Base-by-base conservation (phyloP, 2,113 vertebrate species). In the Phyllopteryx taeniolatus region DNA sequence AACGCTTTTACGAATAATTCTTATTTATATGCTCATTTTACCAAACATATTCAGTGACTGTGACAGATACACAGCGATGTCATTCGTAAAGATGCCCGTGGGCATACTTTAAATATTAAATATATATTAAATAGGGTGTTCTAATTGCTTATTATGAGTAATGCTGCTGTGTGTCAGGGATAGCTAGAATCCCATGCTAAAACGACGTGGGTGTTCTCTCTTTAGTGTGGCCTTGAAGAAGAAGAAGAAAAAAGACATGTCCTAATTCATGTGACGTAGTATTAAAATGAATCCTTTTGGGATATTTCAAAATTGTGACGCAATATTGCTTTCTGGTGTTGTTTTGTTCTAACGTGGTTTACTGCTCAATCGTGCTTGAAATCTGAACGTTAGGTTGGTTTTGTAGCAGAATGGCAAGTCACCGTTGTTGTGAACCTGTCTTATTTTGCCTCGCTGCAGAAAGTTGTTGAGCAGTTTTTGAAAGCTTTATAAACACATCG, bases 131-230 rank as follows among this genome's bases (percentile, higher is more conserved):
- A 47, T 66, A 8, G 64, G 27, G n/a, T 27, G 22, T 65, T 66
- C 17, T 15, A 49, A 66, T 49, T 8, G 3, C 9, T 9, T 47
- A 44, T 44, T 14, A 27, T 12, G 64, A 49, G 6, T 47, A 27
- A 8, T 49, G 2, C 70, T 82, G 74, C 77, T 72, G 89, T 89
- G 27, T 84, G 84, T 88, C 81, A 71, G 79, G 89, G 86, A 88
- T 89, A 89, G 85, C 86, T 90, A 90, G 85, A 81, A 74, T 71
- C 5, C 63, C 61, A 22, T 73, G 84, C 88, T 87, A 86, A 83
- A 22, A 33, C 86, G 84, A 86, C 82, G 87, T 89, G 86, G 82
- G 88, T 87, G 87, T 85, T 90, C 83, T 88, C 85, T 88, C 83
- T 88, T 84, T 73, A 78, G 14, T 39, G 17, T 47, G 3, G 77